phyloP scores from a whole-genome alignment of 92 coral and sea anemone genomes.

The Epizoanthus stellaris region DNA sequence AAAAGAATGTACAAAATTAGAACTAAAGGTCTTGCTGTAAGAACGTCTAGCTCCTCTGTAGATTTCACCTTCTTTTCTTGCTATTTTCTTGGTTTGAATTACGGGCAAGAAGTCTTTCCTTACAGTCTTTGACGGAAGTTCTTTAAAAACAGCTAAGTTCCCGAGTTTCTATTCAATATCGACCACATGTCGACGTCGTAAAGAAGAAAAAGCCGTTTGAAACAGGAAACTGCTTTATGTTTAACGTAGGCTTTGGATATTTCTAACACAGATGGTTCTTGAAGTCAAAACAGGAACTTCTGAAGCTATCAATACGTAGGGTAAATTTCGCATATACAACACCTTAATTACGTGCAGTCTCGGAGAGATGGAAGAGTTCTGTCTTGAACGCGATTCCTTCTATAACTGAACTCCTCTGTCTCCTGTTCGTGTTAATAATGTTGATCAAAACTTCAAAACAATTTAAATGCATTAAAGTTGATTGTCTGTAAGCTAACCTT shows the following conservation, averaged over 20 bases:
- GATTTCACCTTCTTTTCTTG: no score
- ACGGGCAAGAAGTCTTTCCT: background rate
- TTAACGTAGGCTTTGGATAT: background rate
- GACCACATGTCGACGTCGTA: conserved; percentile 7
- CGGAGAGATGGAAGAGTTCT: background rate
- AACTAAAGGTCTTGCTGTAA: no score
- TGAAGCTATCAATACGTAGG: background rate
- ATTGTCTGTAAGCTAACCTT: conserved; percentile 19
- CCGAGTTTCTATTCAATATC: background rate
- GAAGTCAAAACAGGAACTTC: conserved; percentile 20
- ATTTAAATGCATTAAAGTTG: conserved; percentile 39
- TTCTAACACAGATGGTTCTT: background rate
- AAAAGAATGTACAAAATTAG: no score
- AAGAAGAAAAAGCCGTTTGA: background rate
- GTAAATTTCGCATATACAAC: background rate
- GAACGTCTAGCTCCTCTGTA: no score
- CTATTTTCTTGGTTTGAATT: background rate
- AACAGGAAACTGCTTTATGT: background rate
- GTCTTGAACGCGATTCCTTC: background rate
- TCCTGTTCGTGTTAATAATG: conserved; percentile 3
- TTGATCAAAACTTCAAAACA: conserved; percentile 9
- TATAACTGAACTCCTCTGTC: conserved; percentile 1
- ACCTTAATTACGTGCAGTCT: background rate
- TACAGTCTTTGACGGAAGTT: background rate
- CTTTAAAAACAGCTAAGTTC: background rate